Evolutionary conservation across 1,140 invertebrate species (phyloP).

Genomic region (Heliconius hewitsoni): DNA sequence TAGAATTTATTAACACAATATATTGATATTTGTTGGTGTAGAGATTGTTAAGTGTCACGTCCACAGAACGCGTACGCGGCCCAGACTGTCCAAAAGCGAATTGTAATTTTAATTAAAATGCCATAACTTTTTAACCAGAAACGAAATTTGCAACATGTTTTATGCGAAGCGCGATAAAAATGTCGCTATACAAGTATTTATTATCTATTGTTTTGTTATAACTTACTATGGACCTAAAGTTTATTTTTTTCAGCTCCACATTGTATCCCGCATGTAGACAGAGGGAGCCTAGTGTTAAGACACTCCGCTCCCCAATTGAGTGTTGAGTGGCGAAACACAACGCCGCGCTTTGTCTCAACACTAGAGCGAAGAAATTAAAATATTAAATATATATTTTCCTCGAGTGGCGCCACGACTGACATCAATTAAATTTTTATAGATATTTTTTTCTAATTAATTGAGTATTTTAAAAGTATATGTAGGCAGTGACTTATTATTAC

Average conservation of each 20-base stretch:
- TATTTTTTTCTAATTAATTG: too few relatives aligned
- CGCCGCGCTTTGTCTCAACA: too few relatives aligned
- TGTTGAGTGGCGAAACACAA: too few relatives aligned
- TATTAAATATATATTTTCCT: too few relatives aligned
- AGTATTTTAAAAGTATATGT: background rate
- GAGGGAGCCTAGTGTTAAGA: too few relatives aligned
- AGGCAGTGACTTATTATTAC: background rate
- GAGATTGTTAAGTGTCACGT: constrained; percentile 56
- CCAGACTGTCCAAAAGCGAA: constrained; percentile 56
- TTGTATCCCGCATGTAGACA: too few relatives aligned
- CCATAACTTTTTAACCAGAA: constrained; percentile 64
- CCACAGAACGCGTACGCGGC: constrained; percentile 51
- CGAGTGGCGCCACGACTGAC: too few relatives aligned
- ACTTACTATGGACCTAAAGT: too few relatives aligned
- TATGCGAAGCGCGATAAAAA: constrained; percentile 24
- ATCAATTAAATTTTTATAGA: too few relatives aligned
- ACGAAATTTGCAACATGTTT: constrained; percentile 45
- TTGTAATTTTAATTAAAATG: constrained; percentile 75
- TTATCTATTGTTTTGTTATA: constrained; percentile 18
- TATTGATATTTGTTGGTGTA: background rate
- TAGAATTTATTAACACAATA: background rate
- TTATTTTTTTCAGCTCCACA: too few relatives aligned
- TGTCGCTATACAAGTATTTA: constrained; percentile 15
- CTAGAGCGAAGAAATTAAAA: too few relatives aligned
- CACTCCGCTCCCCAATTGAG: too few relatives aligned